Evolutionary conservation across 2,797 vertebrate genomes (phyloP), one percentile per base, ranked within the genome.

Genomic region (Tenualosa thibaudeaui): DNA sequence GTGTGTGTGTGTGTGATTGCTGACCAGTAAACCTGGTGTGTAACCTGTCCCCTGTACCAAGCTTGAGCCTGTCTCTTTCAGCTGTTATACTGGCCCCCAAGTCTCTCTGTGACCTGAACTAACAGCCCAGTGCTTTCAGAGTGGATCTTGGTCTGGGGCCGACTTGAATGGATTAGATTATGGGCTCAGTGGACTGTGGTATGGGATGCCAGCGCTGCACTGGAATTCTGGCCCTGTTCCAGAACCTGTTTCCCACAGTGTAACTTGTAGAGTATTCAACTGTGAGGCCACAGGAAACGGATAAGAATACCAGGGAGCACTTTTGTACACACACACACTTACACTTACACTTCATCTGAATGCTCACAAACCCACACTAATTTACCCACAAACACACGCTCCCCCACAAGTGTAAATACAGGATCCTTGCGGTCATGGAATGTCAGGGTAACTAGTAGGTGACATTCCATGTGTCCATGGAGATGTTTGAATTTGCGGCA

Each of bases 381-480:
- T 0, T 40, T 40, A 40, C 37, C 40, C 15, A 60, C 83, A 58
- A 89, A 81, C 58, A 43, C 12, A 37, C 46, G 26, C 7, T 26
- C 24, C 37, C 71, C 40, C 71, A 43, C 37, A 46, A 43, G 2
- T 6, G 71, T 78, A 46, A 78, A 10, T 19, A 78, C 15, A 37
- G 17, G 17, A 43, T 40, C 71, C 71, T 60, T 84, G 81, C 31
- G 68, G 82, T 53, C 83, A 78, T 81, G 68, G 58, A 84, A 89
- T 84, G 81, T 15, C 68, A 13, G 75, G 85, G 81, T 87, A 84
- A 88, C 50, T 53, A 86, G 65, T 84, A 83, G 81, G 75, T 82
- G 81, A 86, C 89, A 90, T 90, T 91, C 86, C 86, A 87, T 68
- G 90, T 86, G 85, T 15, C 87, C 84, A 85, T 88, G 83, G 87